Evolutionary conservation across 2,888 invertebrate genomes (phyloP), one percentile per base, ranked within the genome.

Genomic region (Polyploca ridens): DNA sequence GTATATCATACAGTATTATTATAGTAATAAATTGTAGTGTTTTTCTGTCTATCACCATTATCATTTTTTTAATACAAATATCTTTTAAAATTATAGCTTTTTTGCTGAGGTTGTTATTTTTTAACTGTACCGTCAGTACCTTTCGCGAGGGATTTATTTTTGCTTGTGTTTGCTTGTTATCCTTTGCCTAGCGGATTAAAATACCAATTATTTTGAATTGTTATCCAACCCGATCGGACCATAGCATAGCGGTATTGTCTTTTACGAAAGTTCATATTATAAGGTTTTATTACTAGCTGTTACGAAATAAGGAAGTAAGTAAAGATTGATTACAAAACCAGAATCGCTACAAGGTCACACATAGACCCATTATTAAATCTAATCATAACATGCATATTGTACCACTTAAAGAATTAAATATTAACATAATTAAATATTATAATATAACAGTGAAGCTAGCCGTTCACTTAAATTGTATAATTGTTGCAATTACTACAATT

Each of bases 401-500:
- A 41, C 13, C 41, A 44, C 19, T 61, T 19, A 62, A 62, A 58
- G 14, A 19, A 58, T 46, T 61, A 44, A 63, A 66, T 33, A 38
- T 61, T 57, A 68, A 38, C 19, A 62, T 58, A 65, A 62, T 62
- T 61, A 33, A 58, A 62, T 58, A 60, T 57, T 44, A 46, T 64
- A 44, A n/a, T 66, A 65, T 66, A 54, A 54, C 54, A 54, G 54
- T 54, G 66, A 69, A 68, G 69, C 62, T 66, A 64, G 63, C 76
- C 81, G 72, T 79, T 82, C 85, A 81, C 82, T 71, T 68, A 83
- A 81, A 83, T 83, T 76, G 73, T 80, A 83, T 84, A 83, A 84
- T 82, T 78, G 76, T 74, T 74, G 79, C 77, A 83, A 87, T 86
- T 84, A 84, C 67, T 73, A 71, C 75, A 86, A 87, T 83, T 84